These are phyloP conservation scores for Mus spicilegus DNA, from an alignment of 2,113 vertebrate genomes.

Conservation along the genomic window DNA sequence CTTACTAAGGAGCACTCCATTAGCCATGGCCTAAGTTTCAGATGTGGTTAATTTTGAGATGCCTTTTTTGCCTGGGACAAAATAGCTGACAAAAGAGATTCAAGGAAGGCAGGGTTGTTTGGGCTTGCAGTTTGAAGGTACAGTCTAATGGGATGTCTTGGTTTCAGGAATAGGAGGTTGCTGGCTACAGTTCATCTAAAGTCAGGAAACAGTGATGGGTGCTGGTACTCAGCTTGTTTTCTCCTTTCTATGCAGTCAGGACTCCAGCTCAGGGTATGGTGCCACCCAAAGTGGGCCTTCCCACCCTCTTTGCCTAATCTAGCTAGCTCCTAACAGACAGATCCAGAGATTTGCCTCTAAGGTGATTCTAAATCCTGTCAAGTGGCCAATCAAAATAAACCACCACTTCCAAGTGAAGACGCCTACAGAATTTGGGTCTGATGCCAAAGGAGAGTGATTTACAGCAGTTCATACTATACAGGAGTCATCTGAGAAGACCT, in stretches of 20 bases:
- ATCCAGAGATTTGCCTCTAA: neutral
- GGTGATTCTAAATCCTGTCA: neutral
- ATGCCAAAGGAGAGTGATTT: slow-evolving; percentile 2
- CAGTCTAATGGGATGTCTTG: neutral
- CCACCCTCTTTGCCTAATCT: neutral
- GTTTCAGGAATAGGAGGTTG: neutral
- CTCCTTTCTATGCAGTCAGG: neutral
- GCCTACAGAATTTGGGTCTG: neutral
- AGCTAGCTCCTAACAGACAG: neutral
- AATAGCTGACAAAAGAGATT: neutral
- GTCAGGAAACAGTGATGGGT: neutral
- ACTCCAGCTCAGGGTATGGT: neutral
- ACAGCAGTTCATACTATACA: neutral
- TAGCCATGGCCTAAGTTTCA: neutral
- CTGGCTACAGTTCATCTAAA: neutral
- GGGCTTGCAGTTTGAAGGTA: neutral
- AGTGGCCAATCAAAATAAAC: too few relatives aligned
- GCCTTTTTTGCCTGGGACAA: neutral
- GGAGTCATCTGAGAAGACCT: neutral
- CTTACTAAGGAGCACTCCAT: neutral
- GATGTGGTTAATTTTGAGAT: neutral
- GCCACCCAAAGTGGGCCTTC: neutral
- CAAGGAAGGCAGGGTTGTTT: neutral
- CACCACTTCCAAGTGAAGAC: neutral
- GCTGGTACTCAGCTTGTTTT: neutral